A percentile compares a stretch with the other conserved stretches of the same genome.
phyloP scores from a whole-genome alignment of 2,888 invertebrate species.

The Chydorus sphaericus region DNA sequence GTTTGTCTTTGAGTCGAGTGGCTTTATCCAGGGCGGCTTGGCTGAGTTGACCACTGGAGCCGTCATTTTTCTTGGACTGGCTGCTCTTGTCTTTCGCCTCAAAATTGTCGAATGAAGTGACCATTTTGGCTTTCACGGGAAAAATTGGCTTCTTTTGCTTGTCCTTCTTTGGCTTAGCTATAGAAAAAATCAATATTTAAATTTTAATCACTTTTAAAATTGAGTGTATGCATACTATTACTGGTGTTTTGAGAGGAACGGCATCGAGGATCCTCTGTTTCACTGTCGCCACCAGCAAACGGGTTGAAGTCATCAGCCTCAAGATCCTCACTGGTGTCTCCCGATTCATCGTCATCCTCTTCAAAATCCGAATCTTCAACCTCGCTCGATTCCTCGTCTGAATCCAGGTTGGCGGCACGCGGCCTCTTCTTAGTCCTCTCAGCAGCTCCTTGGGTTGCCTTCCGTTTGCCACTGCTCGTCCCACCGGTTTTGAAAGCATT shows the following conservation, averaged over 20 bases:
- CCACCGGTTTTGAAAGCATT: constrained; percentile 10
- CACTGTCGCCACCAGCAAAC: background rate
- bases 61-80: background rate
- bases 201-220: background rate
- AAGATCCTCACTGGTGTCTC: background rate
- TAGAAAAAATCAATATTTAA: background rate
- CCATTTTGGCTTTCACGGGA: background rate
- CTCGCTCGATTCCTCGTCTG: background rate
- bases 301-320: background rate
- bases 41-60: background rate
- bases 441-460: background rate
- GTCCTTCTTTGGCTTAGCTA: background rate
- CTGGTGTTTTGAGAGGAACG: background rate
- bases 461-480: background rate
- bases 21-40: constrained; percentile 36
- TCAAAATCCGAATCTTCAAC: constrained; percentile 12
- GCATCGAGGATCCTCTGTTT: background rate
- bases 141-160: background rate
- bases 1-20: constrained; percentile 81
- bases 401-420: background rate
- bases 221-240: background rate
- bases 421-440: background rate
- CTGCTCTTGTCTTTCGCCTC: too few species aligned
- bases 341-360: constrained; percentile 26
- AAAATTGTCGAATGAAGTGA: too few species aligned